These are phyloP conservation scores for Pao palembangensis DNA, from an alignment of 2,113 vertebrate genomes.

Conservation along the genomic window DNA sequence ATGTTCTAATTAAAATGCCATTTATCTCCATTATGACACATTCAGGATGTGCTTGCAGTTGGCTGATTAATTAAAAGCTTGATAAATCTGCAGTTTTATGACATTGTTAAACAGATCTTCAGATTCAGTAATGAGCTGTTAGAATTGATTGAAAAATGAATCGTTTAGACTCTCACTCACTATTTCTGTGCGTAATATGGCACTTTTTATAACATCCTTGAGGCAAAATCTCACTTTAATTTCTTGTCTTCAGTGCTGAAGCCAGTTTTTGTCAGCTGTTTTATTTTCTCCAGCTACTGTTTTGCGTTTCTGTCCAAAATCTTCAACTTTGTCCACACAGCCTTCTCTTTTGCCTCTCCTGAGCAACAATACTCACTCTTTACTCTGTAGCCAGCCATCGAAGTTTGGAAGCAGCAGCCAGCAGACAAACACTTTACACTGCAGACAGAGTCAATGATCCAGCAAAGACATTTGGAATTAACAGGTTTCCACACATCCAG, in stretches of 20 bases:
- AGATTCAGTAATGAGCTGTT: conserved; percentile 34
- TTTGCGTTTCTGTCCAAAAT: conserved; percentile 11
- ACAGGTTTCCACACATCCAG: background rate
- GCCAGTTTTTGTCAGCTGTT: conserved; percentile 20
- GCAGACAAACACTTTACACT: conserved; percentile 25
- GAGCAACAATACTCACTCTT: conserved; percentile 33
- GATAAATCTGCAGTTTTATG: no score
- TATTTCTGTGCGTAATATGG: conserved; percentile 36
- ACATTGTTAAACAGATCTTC: no score
- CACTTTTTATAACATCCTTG: conserved; percentile 34
- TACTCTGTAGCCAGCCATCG: conserved; percentile 63
- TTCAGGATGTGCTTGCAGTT: no score
- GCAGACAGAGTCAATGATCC: conserved; percentile 31
- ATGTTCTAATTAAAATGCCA: no score
- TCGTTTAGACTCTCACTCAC: conserved; percentile 14
- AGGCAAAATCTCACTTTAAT: conserved; percentile 25
- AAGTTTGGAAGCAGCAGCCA: conserved; percentile 50
- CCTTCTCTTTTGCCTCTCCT: conserved; percentile 30
- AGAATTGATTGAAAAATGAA: conserved; percentile 27
- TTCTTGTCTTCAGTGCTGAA: conserved; percentile 9
- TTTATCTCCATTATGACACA: no score
- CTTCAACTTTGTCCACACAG: conserved; percentile 31
- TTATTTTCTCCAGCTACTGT: conserved; percentile 21
- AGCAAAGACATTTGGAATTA: conserved; percentile 24
- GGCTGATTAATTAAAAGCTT: no score